Base-by-base conservation (phyloP, 53 echinoderm and acorn worm species). In the Echinarachnius parma region DNA sequence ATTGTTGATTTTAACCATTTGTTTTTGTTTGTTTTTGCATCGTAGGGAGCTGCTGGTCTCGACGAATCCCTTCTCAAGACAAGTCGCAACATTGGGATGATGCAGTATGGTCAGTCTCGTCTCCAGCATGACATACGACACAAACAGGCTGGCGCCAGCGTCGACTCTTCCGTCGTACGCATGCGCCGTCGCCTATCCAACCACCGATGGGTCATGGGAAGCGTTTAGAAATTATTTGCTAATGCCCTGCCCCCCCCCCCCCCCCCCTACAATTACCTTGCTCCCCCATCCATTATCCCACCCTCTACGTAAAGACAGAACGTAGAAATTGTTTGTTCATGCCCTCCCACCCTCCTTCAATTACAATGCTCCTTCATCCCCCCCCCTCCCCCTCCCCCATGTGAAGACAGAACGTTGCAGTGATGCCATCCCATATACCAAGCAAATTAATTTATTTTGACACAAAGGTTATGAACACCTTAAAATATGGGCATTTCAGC, bases 161-260 rank as follows among this genome's bases (percentile, higher is more conserved):
- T 98, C 16, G 98, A 98, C 45, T 91, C 98, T 21, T 85, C 98
- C 21, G 64, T 98, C 16, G 91, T 98, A 7, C 72, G 98, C n/a
- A 87, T 92, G 98, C 91, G 98, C 15, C 74, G 98, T 25, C 87
- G 98, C 60, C 92, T 91, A 59, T 88, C 91, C 78, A 98, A 98
- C 67, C 98, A 98, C 66, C 75, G 98, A 75, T 98, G 98, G 98
- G 98, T 98, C 28, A 81, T 98, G 80, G 98, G 98, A 22, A 98
- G 98, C 27, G 98, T 91, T 53, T 98, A 83, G 39, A 13, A 9
- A 39, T 52, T 55, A 25, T 25, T 55, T 13, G 56, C 1, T 55
- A 8, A 55, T 13, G 13, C 1, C 49, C 49, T 16, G 0, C 56
- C 56, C 28, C 0, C 56, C 56, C 56, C 56, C 56, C 28, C 56